Evolutionary conservation across 2,888 invertebrate genomes (phyloP).

Genomic region (Brachylomia viminalis): DNA sequence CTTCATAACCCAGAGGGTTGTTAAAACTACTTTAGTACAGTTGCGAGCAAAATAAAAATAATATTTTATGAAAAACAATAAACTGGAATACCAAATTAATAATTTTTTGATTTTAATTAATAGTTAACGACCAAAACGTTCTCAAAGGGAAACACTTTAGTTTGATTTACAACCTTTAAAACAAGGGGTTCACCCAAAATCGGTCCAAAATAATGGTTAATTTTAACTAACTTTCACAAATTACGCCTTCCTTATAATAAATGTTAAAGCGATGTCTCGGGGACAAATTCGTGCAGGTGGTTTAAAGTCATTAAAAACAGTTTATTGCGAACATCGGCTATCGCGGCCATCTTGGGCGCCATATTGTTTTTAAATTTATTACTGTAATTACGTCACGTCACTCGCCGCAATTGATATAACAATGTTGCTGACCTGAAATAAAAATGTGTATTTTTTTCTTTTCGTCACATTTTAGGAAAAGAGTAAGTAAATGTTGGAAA

Average conservation of each 20-base stretch:
- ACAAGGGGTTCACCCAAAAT: constrained; percentile 40
- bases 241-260: constrained; percentile 54
- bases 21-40: neutral
- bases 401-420: constrained; percentile 71
- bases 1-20: neutral
- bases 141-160: constrained; percentile 54
- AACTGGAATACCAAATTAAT: constrained; percentile 37
- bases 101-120: constrained; percentile 53
- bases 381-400: constrained; percentile 82
- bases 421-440: constrained; percentile 42
- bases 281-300: constrained; percentile 82
- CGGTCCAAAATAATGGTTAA: constrained; percentile 17
- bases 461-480: constrained; percentile 37
- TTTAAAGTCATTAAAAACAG: constrained; percentile 79
- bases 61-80: constrained; percentile 23
- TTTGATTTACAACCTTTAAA: constrained; percentile 46
- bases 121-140: constrained; percentile 49
- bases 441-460: constrained; percentile 13
- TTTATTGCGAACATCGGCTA: constrained; percentile 81
- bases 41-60: neutral
- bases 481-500: constrained; percentile 13
- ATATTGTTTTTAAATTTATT: constrained; percentile 87
- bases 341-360: constrained; percentile 81
- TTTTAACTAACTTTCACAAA: constrained; percentile 42
- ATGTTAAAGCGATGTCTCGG: constrained; percentile 60